Evolutionary conservation across 2,113 vertebrate genomes (phyloP).

Genomic region (Solenodon paradoxus): DNA sequence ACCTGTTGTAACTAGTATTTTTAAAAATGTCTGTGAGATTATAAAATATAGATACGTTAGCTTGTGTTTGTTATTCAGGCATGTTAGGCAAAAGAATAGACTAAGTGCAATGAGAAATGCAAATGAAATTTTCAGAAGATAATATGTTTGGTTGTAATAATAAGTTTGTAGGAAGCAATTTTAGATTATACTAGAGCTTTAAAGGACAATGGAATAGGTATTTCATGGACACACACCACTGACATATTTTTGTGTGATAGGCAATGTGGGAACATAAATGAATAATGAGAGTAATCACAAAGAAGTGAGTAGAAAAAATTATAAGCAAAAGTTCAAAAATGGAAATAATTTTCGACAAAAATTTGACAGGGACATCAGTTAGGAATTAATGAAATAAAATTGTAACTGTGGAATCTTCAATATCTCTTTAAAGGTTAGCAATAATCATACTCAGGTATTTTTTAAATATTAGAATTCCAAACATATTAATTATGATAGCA

Average conservation of each 20-base stretch:
- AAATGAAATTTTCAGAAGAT: neutral
- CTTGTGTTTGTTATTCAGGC: neutral
- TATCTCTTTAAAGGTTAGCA: neutral
- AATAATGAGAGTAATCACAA: neutral
- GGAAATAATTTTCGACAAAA: neutral
- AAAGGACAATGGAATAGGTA: neutral
- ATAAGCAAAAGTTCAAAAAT: neutral
- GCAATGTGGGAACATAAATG: neutral
- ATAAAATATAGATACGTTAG: neutral
- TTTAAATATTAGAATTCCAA: neutral
- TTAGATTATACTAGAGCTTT: neutral
- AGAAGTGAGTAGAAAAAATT: neutral
- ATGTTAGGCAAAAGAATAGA: neutral
- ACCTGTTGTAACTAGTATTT: neutral
- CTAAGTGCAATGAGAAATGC: neutral
- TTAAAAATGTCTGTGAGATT: neutral
- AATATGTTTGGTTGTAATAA: neutral
- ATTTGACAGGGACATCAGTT: neutral
- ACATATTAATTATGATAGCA: neutral
- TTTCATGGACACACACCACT: neutral
- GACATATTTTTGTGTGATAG: neutral
- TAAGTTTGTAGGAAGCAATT: neutral
- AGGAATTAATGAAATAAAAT: neutral
- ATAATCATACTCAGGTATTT: neutral
- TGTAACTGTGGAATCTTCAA: neutral